Percentiles rank a stretch among this genome's conserved stretches.
Evolutionary conservation across 2,888 invertebrate genomes (phyloP).

Genomic region (Spisula subtruncata): DNA sequence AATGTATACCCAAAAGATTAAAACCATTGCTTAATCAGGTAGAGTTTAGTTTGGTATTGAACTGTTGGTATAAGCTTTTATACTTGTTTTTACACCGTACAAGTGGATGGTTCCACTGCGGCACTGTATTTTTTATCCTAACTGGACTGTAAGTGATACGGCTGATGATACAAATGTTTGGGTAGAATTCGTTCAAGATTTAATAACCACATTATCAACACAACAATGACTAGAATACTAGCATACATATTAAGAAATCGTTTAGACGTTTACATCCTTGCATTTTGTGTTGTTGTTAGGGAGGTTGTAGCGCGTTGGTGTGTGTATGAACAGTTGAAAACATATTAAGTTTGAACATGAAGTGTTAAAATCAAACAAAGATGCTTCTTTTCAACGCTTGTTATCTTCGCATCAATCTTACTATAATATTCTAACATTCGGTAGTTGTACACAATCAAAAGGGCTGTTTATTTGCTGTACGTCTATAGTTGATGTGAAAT

Average conservation of each 20-base stretch:
- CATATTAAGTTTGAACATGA: constrained; percentile 1
- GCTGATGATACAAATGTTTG: neutral
- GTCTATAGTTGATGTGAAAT: neutral
- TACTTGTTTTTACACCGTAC: too few species aligned
- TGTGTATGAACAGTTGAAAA: neutral
- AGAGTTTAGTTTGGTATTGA: too few species aligned
- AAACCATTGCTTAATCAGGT: too few species aligned
- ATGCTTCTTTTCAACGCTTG: neutral
- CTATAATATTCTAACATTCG: neutral
- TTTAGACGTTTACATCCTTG: neutral
- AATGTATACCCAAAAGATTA: too few species aligned
- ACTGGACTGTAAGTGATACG: too few species aligned
- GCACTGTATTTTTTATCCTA: too few species aligned
- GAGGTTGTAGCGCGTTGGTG: neutral
- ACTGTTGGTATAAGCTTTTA: too few species aligned
- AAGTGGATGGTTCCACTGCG: too few species aligned
- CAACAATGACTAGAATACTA: neutral
- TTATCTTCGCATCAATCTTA: neutral
- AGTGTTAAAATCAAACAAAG: constrained; percentile 8
- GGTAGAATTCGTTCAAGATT: neutral
- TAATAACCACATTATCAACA: neutral
- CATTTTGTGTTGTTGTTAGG: neutral
- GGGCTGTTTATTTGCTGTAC: neutral
- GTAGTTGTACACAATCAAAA: neutral
- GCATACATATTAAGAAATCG: neutral